Conservation (phyloP, 2,797 vertebrate genomes). For the Schizothorax lantsangensis region DNA sequence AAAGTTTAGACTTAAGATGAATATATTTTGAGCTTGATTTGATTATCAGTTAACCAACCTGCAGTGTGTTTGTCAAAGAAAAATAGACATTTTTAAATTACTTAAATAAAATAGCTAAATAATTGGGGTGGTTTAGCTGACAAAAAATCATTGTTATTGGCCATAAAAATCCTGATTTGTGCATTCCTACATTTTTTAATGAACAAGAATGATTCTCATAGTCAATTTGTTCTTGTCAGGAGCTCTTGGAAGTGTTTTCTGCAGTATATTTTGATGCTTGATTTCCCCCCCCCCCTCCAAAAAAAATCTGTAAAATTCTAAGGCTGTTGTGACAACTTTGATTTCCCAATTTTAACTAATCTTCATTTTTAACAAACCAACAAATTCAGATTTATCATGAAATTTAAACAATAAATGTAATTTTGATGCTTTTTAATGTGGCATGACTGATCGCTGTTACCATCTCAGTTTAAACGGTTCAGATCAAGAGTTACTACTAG, state of each 20-base stretch:
- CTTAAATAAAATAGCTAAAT: too few species aligned
- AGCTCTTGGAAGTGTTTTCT: neutral
- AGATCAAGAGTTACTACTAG: neutral
- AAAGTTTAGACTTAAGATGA: neutral
- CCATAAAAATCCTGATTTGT: neutral
- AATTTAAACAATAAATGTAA: too few species aligned
- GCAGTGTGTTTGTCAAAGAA: neutral
- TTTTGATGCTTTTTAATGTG: neutral
- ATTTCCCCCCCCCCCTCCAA: neutral
- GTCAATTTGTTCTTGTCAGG: neutral
- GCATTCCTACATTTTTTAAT: neutral
- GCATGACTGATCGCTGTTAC: neutral
- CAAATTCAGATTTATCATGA: too few species aligned
- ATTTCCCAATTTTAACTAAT: too few species aligned
- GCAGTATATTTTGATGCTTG: neutral
- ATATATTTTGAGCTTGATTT: neutral
- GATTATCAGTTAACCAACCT: neutral
- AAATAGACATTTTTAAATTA: too few species aligned
- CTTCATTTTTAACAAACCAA: too few species aligned
- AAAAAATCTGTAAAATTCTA: too few species aligned
- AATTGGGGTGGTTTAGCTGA: neutral
- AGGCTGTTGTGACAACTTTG: too few species aligned
- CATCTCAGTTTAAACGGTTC: neutral
- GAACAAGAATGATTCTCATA: neutral
- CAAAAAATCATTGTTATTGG: neutral